Base-by-base conservation (phyloP, 2,888 invertebrate genomes). In the Reticulitermes lucifugus region DNA sequence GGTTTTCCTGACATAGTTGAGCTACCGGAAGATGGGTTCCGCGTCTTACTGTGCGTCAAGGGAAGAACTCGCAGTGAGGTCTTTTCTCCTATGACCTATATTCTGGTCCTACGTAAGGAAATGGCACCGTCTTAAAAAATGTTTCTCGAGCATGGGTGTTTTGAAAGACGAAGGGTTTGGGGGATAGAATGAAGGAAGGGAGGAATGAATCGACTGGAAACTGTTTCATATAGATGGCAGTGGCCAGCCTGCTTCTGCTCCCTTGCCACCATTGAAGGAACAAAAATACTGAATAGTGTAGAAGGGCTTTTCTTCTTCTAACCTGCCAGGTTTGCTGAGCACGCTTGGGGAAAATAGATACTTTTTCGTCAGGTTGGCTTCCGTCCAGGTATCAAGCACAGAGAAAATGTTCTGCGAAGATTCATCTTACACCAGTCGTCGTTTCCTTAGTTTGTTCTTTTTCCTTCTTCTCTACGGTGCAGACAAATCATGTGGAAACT, bases 401-500 rank as follows among this genome's bases (percentile, higher is more conserved):
- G 70, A 70, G 25, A 35, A 73, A 73, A 73, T 35, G 73, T 35
- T 41, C 41, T 5, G 46, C 9, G 77, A 46, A 77, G 51, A 77
- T 77, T 77, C 77, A 18, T 73, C 41, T 73, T 65, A 9, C 25
- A 65, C n/a, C 65, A n/a, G 65, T 65, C 25, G 60, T 60, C 25
- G 65, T 65, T 55, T 55, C 55, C 18, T 70, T 70, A 6, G 73
- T 41, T 41, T 41, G 14, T 46, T 77, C 43, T 75, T 41, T 14
- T 43, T 2, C 41, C 18, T 21, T 6, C 73, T 41, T 2, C 22
- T 25, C n/a, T n/a, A 22, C 21, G 51, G 3, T 21, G 22, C 22
- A n/a, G 77, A 77, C 77, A 77, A 77, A 77, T 77, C 77, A 77
- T n/a, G 43, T 25, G 77, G 77, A 77, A 77, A 46, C 51, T 41